phyloP scores from a whole-genome alignment of 1,140 invertebrate genomes.

The Leptestheria dahalacensis region DNA sequence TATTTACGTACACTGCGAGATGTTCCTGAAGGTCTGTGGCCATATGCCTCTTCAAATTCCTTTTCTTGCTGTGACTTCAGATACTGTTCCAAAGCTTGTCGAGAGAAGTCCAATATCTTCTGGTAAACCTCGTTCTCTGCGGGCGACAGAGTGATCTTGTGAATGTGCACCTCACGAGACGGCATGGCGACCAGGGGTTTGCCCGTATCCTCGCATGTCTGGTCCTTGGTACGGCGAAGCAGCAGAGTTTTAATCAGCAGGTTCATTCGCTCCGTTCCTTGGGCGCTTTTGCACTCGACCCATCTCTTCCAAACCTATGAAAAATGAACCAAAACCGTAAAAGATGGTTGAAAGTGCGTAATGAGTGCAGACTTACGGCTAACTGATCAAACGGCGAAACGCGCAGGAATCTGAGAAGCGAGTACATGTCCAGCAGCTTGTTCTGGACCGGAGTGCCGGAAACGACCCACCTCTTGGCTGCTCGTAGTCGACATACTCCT shows the following conservation, averaged over 20 bases:
- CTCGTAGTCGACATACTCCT: conserved; percentile 47
- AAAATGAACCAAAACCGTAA: not conserved
- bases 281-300: conserved; percentile 54
- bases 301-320: conserved; percentile 39
- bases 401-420: conserved; percentile 66
- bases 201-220: conserved; percentile 43
- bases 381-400: conserved; percentile 77
- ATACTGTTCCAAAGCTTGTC: conserved; percentile 29
- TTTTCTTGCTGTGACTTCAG: conserved; percentile 24
- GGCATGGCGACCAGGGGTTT: conserved; percentile 29
- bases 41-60: not conserved
- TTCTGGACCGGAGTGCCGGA: conserved; percentile 95
- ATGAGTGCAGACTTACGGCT: conserved; percentile 31
- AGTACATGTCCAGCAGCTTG: conserved; percentile 73
- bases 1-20: no score
- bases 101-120: conserved; percentile 29
- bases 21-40: conserved; percentile 30
- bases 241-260: conserved; percentile 46
- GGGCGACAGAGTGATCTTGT: conserved; percentile 41
- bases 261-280: conserved; percentile 52
- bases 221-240: conserved; percentile 64
- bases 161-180: conserved; percentile 35
- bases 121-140: conserved; percentile 58
- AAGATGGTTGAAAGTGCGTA: conserved; percentile 14
- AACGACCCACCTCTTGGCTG: conserved; percentile 58